Percentiles rank a stretch among this genome's conserved stretches.
Conservation (phyloP, 2,888 invertebrate species). For the Amorpha juglandis region DNA sequence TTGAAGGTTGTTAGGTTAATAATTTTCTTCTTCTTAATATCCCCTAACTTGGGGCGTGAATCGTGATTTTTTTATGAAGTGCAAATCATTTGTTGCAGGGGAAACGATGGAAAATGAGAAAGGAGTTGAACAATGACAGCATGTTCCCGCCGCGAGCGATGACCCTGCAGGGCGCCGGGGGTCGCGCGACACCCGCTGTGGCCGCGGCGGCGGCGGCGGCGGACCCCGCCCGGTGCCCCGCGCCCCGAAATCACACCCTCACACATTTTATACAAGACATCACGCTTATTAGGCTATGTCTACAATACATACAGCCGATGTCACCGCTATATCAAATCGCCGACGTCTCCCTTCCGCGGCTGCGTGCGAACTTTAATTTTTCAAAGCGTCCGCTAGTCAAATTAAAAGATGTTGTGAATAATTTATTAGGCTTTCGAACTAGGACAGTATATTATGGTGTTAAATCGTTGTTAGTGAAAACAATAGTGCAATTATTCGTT, state of each 20-base stretch:
- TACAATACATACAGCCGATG: slow-evolving; percentile 72
- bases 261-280: slow-evolving; percentile 66
- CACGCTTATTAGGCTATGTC: slow-evolving; percentile 81
- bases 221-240: slow-evolving; percentile 56
- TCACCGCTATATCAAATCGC: slow-evolving; percentile 61
- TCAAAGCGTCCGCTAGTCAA: slow-evolving; percentile 82
- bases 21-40: neutral
- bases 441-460: slow-evolving; percentile 71
- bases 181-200: slow-evolving; percentile 63
- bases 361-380: slow-evolving; percentile 74
- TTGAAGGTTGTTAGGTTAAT: neutral
- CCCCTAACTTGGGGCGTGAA: slow-evolving; percentile 9
- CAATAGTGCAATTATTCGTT: slow-evolving; percentile 80
- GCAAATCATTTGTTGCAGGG: slow-evolving; percentile 68
- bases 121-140: slow-evolving; percentile 76
- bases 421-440: slow-evolving; percentile 73
- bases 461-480: slow-evolving; percentile 75
- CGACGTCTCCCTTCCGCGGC: slow-evolving; percentile 57
- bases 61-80: slow-evolving; percentile 24
- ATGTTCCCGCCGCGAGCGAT: slow-evolving; percentile 80
- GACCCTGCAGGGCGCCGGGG: slow-evolving; percentile 70
- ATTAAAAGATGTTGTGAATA: slow-evolving; percentile 72
- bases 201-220: slow-evolving; percentile 54
- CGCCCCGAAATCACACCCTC: slow-evolving; percentile 56
- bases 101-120: slow-evolving; percentile 79